A percentile compares a stretch with the other conserved stretches of the same genome.
phyloP scores from a whole-genome alignment of 2,797 vertebrate species.

The Eurystomus glaucurus region DNA sequence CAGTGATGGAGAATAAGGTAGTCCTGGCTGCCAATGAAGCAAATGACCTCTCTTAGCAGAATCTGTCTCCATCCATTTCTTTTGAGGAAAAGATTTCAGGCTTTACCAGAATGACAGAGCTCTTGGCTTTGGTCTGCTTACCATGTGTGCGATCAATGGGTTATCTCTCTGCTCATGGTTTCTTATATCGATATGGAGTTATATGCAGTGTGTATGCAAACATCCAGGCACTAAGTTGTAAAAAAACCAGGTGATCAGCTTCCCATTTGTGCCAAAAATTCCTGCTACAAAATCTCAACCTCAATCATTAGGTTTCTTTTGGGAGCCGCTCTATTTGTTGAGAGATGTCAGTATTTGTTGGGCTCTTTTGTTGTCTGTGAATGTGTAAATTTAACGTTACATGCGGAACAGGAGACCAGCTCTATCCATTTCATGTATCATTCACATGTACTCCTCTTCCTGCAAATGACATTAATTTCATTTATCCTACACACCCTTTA shows the following conservation, averaged over 20 bases:
- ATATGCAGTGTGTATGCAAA: background rate
- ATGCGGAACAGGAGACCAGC: background rate
- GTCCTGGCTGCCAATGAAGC: background rate
- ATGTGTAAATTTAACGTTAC: background rate
- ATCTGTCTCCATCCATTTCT: background rate
- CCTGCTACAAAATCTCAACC: background rate
- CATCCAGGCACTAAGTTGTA: background rate
- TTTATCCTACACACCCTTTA: background rate
- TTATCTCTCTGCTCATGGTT: background rate
- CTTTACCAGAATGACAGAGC: background rate
- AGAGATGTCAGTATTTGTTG: background rate
- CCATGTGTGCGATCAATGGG: rapidly evolving
- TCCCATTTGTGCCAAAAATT: background rate
- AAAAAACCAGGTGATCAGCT: background rate
- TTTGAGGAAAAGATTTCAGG: background rate
- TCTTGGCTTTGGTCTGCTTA: background rate
- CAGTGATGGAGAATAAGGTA: background rate
- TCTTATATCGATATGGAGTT: background rate
- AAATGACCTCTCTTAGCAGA: background rate
- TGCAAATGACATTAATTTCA: background rate
- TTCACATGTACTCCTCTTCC: background rate
- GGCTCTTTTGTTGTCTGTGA: background rate
- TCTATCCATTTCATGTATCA: background rate
- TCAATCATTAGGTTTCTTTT: background rate
- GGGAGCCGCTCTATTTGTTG: background rate